Conservation (phyloP, 2,113 vertebrate species). For the Athene noctua region DNA sequence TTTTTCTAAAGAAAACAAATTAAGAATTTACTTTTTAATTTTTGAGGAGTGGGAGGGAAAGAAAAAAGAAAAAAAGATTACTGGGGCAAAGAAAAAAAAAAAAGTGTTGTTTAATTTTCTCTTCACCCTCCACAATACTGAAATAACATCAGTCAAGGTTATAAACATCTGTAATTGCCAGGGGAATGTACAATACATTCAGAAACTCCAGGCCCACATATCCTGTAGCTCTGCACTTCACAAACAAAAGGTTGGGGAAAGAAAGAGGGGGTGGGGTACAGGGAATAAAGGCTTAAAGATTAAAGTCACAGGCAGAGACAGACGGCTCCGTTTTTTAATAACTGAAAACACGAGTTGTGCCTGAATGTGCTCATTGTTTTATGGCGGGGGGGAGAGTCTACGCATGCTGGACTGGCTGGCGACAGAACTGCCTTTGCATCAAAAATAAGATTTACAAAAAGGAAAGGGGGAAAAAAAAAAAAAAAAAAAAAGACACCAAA, state of each 20-base stretch:
- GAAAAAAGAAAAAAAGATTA: not conserved
- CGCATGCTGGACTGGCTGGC: constrained; percentile 77
- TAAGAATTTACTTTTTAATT: not conserved
- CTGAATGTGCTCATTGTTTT: constrained; percentile 86
- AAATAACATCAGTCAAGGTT: constrained; percentile 66
- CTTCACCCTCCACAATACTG: constrained; percentile 38
- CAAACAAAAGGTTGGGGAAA: constrained; percentile 76
- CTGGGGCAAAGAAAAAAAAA: constrained; percentile 20
- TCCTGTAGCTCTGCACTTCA: constrained; percentile 70
- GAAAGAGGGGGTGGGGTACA: constrained; percentile 65
- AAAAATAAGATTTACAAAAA: constrained; percentile 68
- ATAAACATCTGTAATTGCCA: constrained; percentile 68
- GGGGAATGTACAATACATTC: constrained; percentile 63
- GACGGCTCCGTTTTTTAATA: constrained; percentile 84
- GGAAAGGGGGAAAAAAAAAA: not conserved
- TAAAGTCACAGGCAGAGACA: constrained; percentile 83
- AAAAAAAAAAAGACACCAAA: not conserved
- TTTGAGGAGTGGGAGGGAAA: not conserved
- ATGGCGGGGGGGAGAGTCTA: constrained; percentile 63
- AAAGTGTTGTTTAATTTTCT: constrained; percentile 20
- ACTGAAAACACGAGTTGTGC: constrained; percentile 82
- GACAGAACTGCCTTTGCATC: constrained; percentile 74
- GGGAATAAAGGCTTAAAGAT: constrained; percentile 83
- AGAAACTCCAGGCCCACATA: constrained; percentile 69
- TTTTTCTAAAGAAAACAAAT: not conserved